phyloP scores from a whole-genome alignment of 2,888 invertebrate genomes.

The Phytoseiulus persimilis region DNA sequence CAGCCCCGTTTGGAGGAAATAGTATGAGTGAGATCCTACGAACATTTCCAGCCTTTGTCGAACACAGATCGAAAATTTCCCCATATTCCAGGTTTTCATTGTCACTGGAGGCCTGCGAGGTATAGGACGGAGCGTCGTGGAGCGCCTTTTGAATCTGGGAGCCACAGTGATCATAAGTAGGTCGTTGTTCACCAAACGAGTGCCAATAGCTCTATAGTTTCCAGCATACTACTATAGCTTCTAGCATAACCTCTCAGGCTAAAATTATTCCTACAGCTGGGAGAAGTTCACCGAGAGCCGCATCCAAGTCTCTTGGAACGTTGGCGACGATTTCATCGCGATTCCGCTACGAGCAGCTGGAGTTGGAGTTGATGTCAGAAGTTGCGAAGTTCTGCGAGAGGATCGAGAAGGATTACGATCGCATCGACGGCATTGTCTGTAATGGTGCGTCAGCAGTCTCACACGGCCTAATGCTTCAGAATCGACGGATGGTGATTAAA shows the following conservation, averaged over 20 bases:
- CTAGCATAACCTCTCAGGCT: too few species aligned
- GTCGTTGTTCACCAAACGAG: background rate
- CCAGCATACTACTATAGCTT: too few species aligned
- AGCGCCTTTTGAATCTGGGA: background rate
- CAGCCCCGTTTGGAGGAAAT: too few species aligned
- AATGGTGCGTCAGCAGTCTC: conserved; percentile 12
- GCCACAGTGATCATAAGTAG: conserved; percentile 9
- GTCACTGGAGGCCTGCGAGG: conserved; percentile 28
- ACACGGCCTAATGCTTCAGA: too few species aligned
- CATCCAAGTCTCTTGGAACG: background rate
- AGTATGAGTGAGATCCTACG: too few species aligned
- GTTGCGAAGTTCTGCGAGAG: background rate
- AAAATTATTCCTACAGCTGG: background rate
- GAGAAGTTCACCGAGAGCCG: background rate
- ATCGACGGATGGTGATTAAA: too few species aligned
- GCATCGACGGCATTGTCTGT: conserved; percentile 12
- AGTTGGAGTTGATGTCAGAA: conserved; percentile 20
- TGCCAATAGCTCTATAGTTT: too few species aligned
- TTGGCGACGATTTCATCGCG: background rate
- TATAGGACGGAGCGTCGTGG: background rate
- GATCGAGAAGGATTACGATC: background rate
- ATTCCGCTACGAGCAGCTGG: background rate
- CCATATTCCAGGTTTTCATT: conserved; percentile 14
- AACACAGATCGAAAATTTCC: too few species aligned
- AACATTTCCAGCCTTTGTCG: too few species aligned